Base-by-base conservation (phyloP, 2,113 vertebrate genomes). In the Bostrychus sinensis region DNA sequence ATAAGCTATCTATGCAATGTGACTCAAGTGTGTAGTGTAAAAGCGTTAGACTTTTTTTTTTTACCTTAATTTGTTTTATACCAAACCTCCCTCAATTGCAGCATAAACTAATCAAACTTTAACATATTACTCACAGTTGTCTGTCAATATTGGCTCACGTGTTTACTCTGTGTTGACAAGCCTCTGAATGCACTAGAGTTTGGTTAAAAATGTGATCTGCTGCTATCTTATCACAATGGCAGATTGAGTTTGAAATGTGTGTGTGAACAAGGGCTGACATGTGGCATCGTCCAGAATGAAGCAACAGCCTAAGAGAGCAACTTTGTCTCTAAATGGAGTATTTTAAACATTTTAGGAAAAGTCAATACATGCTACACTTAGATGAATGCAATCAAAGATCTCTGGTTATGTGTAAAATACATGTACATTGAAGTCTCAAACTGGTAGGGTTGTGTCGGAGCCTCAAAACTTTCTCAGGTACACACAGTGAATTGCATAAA, bases 211-310 rank as follows among this genome's bases (percentile, higher is more conserved):
- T 66, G 54, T 43, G 4, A 64, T 66, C 17, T 46, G 39, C 7
- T 22, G 16, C 54, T 64, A 58, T 81, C 57, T 84, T 77, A 84
- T 81, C 84, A 75, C 62, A 55, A 10, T 30, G 46, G 62, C 56
- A 72, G 54, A 56, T 66, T 83, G 59, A 23, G 57, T 60, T 30
- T 45, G 43, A 64, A 25, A 43, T 58, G 56, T 34, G 37, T 55
- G 67, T 13, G 42, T 65, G 56, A 60, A 38, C 0, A 7, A 43
- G 53, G 25, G 66, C 41, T 62, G 10, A 63, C 80, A 87, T 25
- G 65, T 73, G 85, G 75, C 70, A 61, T 34, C 20, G 57, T 67
- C 38, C 58, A 23, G 23, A 32, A 63, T 70, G 56, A 36, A 66
- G 17, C 43, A 63, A 50, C 34, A 39, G 41, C 1, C 10, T 55